Evolutionary conservation across 2,888 invertebrate species (phyloP).

Genomic region (Morpho achilles): DNA sequence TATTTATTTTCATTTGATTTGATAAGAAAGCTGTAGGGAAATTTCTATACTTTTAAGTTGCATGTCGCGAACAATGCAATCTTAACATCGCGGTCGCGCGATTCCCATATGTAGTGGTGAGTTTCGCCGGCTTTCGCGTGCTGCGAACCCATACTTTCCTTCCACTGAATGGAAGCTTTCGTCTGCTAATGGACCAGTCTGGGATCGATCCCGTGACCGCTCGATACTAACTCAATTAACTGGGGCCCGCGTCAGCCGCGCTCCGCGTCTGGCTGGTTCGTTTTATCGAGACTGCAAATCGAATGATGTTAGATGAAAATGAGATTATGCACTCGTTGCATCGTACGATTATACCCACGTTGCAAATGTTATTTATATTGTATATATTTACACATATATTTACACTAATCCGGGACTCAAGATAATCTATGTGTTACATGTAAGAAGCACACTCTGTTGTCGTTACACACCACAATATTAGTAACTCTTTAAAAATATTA

Average conservation of each 20-base stretch:
- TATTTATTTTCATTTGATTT: neutral
- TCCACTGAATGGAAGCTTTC: conserved; percentile 14
- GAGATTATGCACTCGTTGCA: too few species aligned
- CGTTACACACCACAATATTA: too few species aligned
- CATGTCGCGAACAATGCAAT: conserved; percentile 16
- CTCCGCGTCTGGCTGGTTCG: neutral
- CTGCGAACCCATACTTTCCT: conserved; percentile 18
- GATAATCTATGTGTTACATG: too few species aligned
- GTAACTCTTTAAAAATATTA: too few species aligned
- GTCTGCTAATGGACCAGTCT: conserved; percentile 14
- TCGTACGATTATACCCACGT: too few species aligned
- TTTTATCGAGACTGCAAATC: neutral
- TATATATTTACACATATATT: too few species aligned
- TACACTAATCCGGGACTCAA: too few species aligned
- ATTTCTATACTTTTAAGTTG: conserved; percentile 11
- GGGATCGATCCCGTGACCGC: conserved; percentile 44
- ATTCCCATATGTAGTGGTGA: conserved; percentile 23
- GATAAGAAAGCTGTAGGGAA: conserved; percentile 10
- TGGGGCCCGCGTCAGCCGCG: neutral
- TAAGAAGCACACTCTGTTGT: too few species aligned
- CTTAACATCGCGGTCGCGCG: conserved; percentile 10
- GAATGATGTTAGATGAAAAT: too few species aligned
- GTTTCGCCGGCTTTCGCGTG: conserved; percentile 26
- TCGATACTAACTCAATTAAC: conserved; percentile 57
- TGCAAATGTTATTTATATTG: too few species aligned